Evolutionary conservation across 2,113 vertebrate species (phyloP), one percentile per base, ranked within the genome.

Genomic region (Natator depressus): DNA sequence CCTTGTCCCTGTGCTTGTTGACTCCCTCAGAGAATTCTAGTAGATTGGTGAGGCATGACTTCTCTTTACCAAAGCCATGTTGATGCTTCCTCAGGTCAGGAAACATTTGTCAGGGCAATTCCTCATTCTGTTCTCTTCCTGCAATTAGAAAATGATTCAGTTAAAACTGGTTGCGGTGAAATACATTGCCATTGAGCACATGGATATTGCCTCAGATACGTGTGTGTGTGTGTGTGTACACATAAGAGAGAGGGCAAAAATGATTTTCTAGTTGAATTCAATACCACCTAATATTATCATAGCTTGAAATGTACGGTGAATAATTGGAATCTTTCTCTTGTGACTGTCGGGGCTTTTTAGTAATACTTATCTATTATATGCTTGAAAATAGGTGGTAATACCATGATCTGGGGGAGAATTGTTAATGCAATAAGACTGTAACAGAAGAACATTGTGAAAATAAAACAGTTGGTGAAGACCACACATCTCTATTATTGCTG

Each of bases 41-140:
- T 54, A 54, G 53, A 54, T 54, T 54, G 53, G 53, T 54, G 53
- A 54, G 19, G 53, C 53, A 22, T 54, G 19, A 54, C 8, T 54
- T 54, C 53, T 20, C 20, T 54, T 54, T 54, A 22, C 53, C 53
- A 54, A 22, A 54, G 53, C 20, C 20, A 54, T 54, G 53, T 54
- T 54, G 53, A 54, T 6, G 22, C 53, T 22, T 54, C 20, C 20
- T 54, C 53, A 54, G 85, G 92, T 93, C 0, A 0, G 83, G 91
- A 80, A 88, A 62, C 62, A 79, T 89, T 49, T 88, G 90, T 51
- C 65, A 20, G 89, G 88, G 82, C 0, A 0, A 75, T 96, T 90
- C 80, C 84, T 91, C 91, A 90, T 84, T 88, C 82, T 90, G 80
- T 89, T 95, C 95, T 95, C 69, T 81, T 82, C 55, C 94, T 85